Conservation (phyloP, 2,888 invertebrate genomes). For the Parelbella ahira region DNA sequence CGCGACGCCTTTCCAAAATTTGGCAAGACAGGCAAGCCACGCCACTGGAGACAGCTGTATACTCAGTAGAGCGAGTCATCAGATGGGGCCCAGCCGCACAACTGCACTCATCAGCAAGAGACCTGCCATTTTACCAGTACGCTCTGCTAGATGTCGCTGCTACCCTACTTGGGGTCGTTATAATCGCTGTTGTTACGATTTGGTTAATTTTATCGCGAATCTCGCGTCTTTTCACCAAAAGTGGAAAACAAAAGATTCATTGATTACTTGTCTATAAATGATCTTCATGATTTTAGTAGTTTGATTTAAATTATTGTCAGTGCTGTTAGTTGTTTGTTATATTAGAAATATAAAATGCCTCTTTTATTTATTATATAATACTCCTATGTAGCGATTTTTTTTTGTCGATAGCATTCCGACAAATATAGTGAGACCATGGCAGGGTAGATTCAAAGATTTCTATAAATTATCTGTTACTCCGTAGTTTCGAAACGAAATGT, state of each 20-base stretch:
- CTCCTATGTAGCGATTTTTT: no score
- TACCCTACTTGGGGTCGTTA: conserved; percentile 39
- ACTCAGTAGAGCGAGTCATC: conserved; percentile 80
- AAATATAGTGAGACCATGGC: no score
- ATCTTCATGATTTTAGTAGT: no score
- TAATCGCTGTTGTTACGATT: conserved; percentile 39
- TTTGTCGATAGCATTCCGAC: no score
- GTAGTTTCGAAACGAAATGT: no score
- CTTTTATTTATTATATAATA: no score
- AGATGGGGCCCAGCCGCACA: conserved; percentile 60
- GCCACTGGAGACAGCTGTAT: conserved; percentile 79
- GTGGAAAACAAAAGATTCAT: conserved; percentile 58
- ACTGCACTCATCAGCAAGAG: conserved; percentile 50
- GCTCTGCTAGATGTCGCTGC: conserved; percentile 57
- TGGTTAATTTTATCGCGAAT: conserved; percentile 44
- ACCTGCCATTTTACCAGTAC: conserved; percentile 52
- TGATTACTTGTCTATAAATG: no score
- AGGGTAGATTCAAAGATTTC: no score
- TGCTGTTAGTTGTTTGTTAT: no score
- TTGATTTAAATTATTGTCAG: no score
- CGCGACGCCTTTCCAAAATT: conserved; percentile 65
- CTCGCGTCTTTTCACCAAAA: conserved; percentile 41
- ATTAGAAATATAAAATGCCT: no score
- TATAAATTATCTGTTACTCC: no score
- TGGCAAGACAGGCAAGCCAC: conserved; percentile 74